Evolutionary conservation across 2,888 invertebrate species (phyloP), one percentile per base, ranked within the genome.

Genomic region (Nomada fucata): DNA sequence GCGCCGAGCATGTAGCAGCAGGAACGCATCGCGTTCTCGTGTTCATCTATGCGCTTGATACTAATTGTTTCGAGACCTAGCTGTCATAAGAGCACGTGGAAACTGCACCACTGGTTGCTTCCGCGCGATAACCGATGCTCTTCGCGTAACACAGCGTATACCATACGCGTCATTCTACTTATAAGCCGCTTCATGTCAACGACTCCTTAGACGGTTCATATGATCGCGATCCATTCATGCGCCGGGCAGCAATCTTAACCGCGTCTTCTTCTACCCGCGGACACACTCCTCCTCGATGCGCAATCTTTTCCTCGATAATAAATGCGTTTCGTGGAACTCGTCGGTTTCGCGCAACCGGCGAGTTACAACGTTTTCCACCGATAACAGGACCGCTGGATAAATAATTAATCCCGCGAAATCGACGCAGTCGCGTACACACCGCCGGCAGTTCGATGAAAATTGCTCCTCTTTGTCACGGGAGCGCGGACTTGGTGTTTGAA

Each of bases 21-120:
- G 11, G 36, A 36, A 50, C 50, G 42, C 36, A 55, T 64, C 36
- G 23, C 57, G 50, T 26, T 72, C 53, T n/a, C 57, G 55, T 67
- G 61, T 50, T 47, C 36, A 23, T 52, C 60, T 57, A 36, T 36
- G 36, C 36, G 61, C 44, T 60, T 61, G 72, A 72, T 69, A 72
- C 72, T 76, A 82, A 82, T 82, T 82, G 72, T 65, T 59, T 53
- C 42, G 76, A 82, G 72, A 76, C 67, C 61, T 72, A 57, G 68
- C 71, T 81, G 82, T 82, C 82, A 67, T 76, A 70, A 77, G 77
- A 55, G 60, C 87, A 76, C 83, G 86, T 79, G 82, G 85, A 83
- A 83, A 82, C 70, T 83, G 72, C 85, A 71, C 85, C 85, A 87
- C 86, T 83, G 87, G 86, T 87, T 88, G 87, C 88, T 88, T 79